phyloP scores from a whole-genome alignment of 2,888 invertebrate species.

The Bombylius major region DNA sequence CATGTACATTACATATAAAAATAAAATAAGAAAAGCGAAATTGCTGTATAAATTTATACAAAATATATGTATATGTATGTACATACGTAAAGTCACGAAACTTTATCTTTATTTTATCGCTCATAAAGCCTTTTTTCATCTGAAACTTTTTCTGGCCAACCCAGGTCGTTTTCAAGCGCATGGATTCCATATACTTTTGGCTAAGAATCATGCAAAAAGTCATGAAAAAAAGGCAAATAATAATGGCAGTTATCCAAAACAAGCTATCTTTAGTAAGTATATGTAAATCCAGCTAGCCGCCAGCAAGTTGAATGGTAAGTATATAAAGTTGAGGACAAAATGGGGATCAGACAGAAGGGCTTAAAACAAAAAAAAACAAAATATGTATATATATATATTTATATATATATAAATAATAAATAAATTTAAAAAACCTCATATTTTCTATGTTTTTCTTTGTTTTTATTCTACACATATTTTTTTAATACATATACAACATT shows the following conservation, averaged over 20 bases:
- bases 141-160: constrained; percentile 2
- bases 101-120: background rate
- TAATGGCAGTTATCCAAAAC: background rate
- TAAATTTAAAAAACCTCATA: too few relatives aligned
- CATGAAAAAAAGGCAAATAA: background rate
- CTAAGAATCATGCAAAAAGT: constrained; percentile 7
- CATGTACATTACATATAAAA: background rate
- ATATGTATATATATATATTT: too few relatives aligned
- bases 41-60: background rate
- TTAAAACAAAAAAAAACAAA: background rate
- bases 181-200: constrained; percentile 1
- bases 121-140: background rate
- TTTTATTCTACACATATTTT: too few relatives aligned
- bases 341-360: background rate
- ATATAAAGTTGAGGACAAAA: background rate
- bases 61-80: background rate
- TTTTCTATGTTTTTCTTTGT: too few relatives aligned
- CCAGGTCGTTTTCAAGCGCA: constrained; percentile 6
- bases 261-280: background rate
- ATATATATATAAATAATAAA: too few relatives aligned
- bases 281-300: background rate
- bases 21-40: too few relatives aligned
- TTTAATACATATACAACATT: too few relatives aligned
- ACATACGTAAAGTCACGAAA: background rate
- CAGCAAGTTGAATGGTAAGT: too few relatives aligned